phyloP scores from a whole-genome alignment of 2,113 vertebrate species.

The Typhlomys cinereus region DNA sequence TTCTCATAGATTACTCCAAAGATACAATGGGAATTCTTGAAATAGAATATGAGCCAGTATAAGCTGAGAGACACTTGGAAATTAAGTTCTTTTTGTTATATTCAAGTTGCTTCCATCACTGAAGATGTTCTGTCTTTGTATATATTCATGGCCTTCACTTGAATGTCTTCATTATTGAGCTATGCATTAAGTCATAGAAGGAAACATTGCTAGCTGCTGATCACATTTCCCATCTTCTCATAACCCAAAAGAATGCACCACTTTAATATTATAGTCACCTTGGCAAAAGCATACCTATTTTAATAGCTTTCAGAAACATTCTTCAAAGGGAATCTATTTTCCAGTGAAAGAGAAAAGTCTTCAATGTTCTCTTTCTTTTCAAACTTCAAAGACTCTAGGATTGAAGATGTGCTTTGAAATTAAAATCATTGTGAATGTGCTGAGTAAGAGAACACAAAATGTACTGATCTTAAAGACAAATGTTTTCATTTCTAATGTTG shows the following conservation, averaged over 20 bases:
- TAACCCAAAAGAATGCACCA: not conserved
- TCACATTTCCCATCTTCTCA: conserved; percentile 24
- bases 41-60: not conserved
- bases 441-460: conserved; percentile 57
- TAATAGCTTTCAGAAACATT: conserved; percentile 52
- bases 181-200: not conserved
- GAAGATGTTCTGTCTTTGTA: conserved; percentile 3
- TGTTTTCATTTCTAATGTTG: conserved; percentile 34
- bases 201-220: conserved; percentile 2
- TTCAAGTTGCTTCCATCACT: not conserved
- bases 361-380: conserved; percentile 57
- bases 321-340: conserved; percentile 58
- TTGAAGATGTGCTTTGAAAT: conserved; percentile 69
- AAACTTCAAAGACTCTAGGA: conserved; percentile 64
- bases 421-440: conserved; percentile 59
- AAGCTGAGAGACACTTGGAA: conserved; percentile 27
- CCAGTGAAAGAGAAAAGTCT: conserved; percentile 19
- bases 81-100: conserved; percentile 26
- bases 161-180: conserved; percentile 17
- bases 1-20: conserved; percentile 6
- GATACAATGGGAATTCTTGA: conserved; percentile 4
- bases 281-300: conserved; percentile 60
- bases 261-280: conserved; percentile 57
- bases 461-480: conserved; percentile 32
- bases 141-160: not conserved